Conservation (phyloP, 92 coral and sea anemone genomes). For the Palythoa heliodiscus region DNA sequence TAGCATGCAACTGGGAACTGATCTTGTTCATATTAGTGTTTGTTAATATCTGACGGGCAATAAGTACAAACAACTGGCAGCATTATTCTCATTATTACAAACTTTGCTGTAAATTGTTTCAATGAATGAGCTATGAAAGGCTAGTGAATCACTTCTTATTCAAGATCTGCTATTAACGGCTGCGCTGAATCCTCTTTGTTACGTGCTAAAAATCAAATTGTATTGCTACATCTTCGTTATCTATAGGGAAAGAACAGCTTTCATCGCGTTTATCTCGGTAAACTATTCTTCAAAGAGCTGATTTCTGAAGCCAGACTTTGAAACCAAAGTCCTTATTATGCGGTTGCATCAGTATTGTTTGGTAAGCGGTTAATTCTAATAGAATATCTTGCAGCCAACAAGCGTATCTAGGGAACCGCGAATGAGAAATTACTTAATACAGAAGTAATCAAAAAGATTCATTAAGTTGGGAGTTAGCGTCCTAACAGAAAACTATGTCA, state of each 20-base stretch:
- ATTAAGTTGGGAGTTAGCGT: conserved; percentile 5
- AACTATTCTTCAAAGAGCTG: neutral
- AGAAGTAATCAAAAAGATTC: conserved; percentile 26
- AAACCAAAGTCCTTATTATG: neutral
- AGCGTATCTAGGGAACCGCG: conserved; percentile 16
- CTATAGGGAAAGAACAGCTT: neutral
- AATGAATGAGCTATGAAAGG: conserved; percentile 23
- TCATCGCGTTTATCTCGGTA: neutral
- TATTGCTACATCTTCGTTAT: neutral
- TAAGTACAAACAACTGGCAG: conserved; percentile 16
- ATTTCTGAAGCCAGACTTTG: neutral
- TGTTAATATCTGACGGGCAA: neutral
- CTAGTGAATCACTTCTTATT: neutral
- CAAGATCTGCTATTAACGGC: neutral
- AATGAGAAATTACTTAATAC: neutral
- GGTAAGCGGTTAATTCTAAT: neutral
- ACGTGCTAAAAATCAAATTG: neutral
- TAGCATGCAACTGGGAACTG: neutral
- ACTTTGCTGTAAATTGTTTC: conserved; percentile 17
- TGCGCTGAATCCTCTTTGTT: neutral
- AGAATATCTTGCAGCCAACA: neutral
- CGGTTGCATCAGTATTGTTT: conserved; percentile 25
- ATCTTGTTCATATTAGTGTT: neutral
- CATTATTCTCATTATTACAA: conserved; percentile 30
- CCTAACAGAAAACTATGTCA: conserved; percentile 18